Evolutionary conservation across 1,140 invertebrate species (phyloP).

Genomic region (Rhyzopertha dominica): DNA sequence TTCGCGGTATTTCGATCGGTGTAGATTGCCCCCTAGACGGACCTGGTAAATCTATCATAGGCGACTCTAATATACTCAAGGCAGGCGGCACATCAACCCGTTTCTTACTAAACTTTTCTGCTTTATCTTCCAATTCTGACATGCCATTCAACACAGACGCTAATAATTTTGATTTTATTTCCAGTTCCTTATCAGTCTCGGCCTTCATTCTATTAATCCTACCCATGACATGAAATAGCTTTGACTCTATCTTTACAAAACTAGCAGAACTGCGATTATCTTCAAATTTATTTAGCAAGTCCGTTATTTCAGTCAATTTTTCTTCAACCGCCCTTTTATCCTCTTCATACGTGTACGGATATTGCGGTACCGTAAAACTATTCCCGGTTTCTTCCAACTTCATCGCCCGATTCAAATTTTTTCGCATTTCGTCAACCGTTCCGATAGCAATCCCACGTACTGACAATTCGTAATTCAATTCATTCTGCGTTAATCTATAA

Average conservation of each 20-base stretch:
- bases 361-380: neutral
- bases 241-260: too few species aligned
- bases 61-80: neutral
- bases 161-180: too few species aligned
- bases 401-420: neutral
- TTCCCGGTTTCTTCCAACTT: slow-evolving; percentile 1
- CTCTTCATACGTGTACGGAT: slow-evolving; percentile 2
- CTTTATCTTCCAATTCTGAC: too few species aligned
- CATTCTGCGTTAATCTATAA: too few species aligned
- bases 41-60: neutral
- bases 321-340: slow-evolving; percentile 1
- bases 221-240: too few species aligned
- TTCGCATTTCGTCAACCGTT: slow-evolving; percentile 3
- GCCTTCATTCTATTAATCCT: too few species aligned
- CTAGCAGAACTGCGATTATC: neutral
- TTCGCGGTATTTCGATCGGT: neutral
- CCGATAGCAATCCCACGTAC: too few species aligned
- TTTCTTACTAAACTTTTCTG: too few species aligned
- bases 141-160: too few species aligned
- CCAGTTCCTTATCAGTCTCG: too few species aligned
- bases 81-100: too few species aligned
- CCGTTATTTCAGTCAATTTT: neutral
- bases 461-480: too few species aligned
- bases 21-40: neutral
- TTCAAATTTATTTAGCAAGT: neutral